phyloP scores from a whole-genome alignment of 1,140 invertebrate genomes.

The Apolygus lucorum region DNA sequence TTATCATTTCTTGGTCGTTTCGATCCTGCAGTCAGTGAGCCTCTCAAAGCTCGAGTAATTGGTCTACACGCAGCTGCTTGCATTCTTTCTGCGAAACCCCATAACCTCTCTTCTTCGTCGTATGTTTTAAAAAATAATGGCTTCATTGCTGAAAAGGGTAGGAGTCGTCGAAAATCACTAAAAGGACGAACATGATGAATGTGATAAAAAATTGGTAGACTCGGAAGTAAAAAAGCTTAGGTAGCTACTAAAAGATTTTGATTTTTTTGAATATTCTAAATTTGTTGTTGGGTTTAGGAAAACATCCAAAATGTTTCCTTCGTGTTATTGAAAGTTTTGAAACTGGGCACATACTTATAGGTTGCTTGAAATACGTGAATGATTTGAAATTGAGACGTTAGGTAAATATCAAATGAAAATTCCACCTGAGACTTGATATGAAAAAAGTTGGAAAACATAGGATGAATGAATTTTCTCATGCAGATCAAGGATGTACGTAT shows the following conservation, averaged over 20 bases:
- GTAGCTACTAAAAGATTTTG: not conserved
- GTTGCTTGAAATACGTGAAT: too few relatives aligned
- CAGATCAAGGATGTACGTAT: too few relatives aligned
- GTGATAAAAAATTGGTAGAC: not conserved
- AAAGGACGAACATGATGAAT: not conserved
- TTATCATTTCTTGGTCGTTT: too few relatives aligned
- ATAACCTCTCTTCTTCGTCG: constrained; percentile 3
- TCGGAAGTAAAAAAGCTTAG: not conserved
- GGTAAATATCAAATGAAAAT: too few relatives aligned
- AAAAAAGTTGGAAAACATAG: too few relatives aligned
- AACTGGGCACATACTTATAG: too few relatives aligned
- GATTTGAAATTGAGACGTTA: too few relatives aligned
- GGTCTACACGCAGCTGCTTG: not conserved
- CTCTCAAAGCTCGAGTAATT: too few relatives aligned
- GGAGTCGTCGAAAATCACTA: not conserved
- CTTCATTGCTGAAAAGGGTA: not conserved
- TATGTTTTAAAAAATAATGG: not conserved
- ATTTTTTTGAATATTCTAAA: not conserved
- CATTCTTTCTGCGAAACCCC: not conserved
- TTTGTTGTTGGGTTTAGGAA: not conserved
- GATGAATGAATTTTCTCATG: too few relatives aligned
- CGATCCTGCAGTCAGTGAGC: too few relatives aligned
- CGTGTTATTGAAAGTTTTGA: not conserved
- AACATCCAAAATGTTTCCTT: not conserved
- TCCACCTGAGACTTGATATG: too few relatives aligned